Percentiles rank a stretch among this genome's conserved stretches.
Evolutionary conservation across 2,888 invertebrate genomes (phyloP).

Genomic region (Pollenia labialis): DNA sequence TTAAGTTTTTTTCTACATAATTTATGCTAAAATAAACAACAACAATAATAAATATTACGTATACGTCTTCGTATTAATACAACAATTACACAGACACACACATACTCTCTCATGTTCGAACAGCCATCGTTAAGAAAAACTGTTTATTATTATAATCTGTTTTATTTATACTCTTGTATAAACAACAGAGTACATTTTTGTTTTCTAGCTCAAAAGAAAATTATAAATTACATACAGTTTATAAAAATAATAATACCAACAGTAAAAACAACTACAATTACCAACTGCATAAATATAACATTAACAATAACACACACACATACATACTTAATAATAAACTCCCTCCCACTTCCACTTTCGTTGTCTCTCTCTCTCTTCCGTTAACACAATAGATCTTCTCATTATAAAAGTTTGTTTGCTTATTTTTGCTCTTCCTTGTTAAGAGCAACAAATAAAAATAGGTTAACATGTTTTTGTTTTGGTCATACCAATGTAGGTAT

Average conservation of each 20-base stretch:
- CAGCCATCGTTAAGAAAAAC: conserved; percentile 35
- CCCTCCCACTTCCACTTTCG: background rate
- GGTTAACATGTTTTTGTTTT: conserved; percentile 9
- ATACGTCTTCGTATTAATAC: conserved; percentile 7
- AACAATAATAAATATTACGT: conserved; percentile 17
- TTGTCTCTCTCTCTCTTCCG: background rate
- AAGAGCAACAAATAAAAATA: conserved; percentile 46
- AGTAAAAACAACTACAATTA: conserved; percentile 25
- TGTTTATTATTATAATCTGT: conserved; percentile 39
- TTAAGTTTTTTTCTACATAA: background rate
- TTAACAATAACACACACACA: conserved; percentile 32
- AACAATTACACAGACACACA: background rate
- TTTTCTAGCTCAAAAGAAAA: conserved; percentile 6
- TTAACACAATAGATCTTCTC: conserved; percentile 21
- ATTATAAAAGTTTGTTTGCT: conserved; percentile 9
- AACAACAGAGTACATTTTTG: conserved; percentile 26
- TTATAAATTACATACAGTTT: conserved; percentile 28
- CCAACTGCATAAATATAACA: conserved; percentile 38
- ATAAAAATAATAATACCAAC: conserved; percentile 13
- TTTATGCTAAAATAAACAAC: background rate
- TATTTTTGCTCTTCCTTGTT: conserved; percentile 16
- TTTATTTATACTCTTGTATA: conserved; percentile 38
- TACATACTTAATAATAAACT: background rate
- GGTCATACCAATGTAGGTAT: too few species aligned
- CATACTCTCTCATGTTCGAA: background rate